Base-by-base conservation (phyloP, 2,113 vertebrate species). In the Pseudopodoces humilis region DNA sequence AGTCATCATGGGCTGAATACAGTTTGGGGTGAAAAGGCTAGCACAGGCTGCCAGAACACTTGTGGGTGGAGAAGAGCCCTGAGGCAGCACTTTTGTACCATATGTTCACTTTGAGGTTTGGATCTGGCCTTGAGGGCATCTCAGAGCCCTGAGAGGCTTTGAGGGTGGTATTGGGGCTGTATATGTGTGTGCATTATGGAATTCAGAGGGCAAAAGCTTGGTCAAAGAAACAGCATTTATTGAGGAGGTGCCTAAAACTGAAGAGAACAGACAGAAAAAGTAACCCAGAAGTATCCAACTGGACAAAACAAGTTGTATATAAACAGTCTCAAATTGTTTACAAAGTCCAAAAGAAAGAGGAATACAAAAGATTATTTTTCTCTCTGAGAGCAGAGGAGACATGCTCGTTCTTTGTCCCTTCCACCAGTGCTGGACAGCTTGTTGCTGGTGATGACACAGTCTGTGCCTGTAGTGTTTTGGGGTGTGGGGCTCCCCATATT, bases 261-360 rank as follows among this genome's bases (percentile, higher is more conserved):
- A 55, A 88, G 50, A 76, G 63, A 86, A 62, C 14, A 71, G 68
- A 47, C 7, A n/a, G 55, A 74, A 55, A 43, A 63, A 94, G 49
- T 56, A 93, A 92, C 11, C 30, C 79, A 79, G 62, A 88, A 79
- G 58, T 70, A 77, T 85, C 62, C 58, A 92, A 49, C 58, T 4
- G 10, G 75, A 62, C 79, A 69, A 85, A 94, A 76, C 28, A 76
- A 88, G 53, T 53, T 83, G 58, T 55, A 24, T 62, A 58, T 69
- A 90, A 95, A 83, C 70, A 80, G 13, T 65, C 23, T 87, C 27
- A 64, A 93, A 80, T 16, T 91, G 59, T 94, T 90, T 83, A 75
- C 30, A 33, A 49, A 80, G 46, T 72, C 53, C 44, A 90, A 84
- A 85, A 78, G 43, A 74, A 94, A 80, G 50, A 83, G 63, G 62